phyloP scores from a whole-genome alignment of 35 echinoderm and acorn worm genomes.

The Acanthaster planci region DNA sequence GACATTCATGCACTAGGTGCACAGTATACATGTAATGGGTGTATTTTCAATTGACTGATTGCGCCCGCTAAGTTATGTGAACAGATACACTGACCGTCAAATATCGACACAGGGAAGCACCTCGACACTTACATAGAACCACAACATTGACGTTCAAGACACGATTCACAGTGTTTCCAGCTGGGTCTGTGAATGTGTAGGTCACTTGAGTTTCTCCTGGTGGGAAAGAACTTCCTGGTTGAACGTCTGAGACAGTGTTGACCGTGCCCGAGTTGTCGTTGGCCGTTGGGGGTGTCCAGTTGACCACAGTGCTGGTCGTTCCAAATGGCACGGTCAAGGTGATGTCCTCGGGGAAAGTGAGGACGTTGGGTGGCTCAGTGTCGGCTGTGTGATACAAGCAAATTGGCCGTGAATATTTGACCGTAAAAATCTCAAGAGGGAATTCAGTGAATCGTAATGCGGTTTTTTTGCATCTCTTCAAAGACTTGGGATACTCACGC shows the following conservation, averaged over 20 bases:
- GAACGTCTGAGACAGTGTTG: neutral
- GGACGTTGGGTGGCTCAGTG: neutral
- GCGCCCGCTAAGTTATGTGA: too few relatives aligned
- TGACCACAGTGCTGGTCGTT: conserved; percentile 19
- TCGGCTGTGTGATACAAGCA: neutral
- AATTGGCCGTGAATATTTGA: too few relatives aligned
- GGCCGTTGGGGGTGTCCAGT: conserved; percentile 72
- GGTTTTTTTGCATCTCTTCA: neutral
- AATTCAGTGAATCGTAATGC: too few relatives aligned
- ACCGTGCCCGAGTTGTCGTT: conserved; percentile 67
- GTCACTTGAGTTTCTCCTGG: conserved; percentile 34
- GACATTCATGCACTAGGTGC: too few relatives aligned
- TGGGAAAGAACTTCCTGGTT: conserved; percentile 25
- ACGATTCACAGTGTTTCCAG: conserved; percentile 24
- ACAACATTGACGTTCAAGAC: conserved; percentile 42
- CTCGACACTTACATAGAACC: neutral
- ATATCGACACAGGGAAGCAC: too few relatives aligned
- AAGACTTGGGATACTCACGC: conserved; percentile 12
- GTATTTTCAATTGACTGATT: too few relatives aligned
- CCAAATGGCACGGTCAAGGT: conserved; percentile 31
- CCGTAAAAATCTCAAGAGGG: too few relatives aligned
- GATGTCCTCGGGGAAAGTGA: conserved; percentile 48
- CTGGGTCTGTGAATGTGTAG: conserved; percentile 14
- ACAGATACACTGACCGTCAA: too few relatives aligned
- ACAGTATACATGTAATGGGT: too few relatives aligned